Evolutionary conservation across 1,140 invertebrate genomes (phyloP), one percentile per base, ranked within the genome.

Genomic region (Hyles vespertilio): DNA sequence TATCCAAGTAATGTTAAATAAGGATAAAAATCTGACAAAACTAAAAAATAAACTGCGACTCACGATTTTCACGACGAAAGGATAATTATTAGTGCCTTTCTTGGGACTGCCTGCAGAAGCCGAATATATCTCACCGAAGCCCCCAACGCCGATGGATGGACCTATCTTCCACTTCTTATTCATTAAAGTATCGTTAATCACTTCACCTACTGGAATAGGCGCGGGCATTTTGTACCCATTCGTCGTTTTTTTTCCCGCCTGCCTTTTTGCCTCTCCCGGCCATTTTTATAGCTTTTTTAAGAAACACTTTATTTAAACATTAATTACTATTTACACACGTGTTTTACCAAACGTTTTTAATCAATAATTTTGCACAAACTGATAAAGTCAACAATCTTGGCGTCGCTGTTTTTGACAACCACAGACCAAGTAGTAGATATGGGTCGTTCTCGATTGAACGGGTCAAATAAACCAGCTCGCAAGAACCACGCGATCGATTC

Each of bases 101-200:
- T 90, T 91, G 1, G 84, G 86, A 8, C 81, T 87, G 53, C 91
- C 89, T 0, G 86, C 78, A 44, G 86, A 81, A 78, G 95, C 95
- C 32, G 93, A 91, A 81, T 98, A 98, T 73, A 98, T 97, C 84
- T 97, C 95, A 2, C 97, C 97, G 89, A 98, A 98, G 43, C 97
- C 97, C n/a, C 97, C 97, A 59, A 94, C 90, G 1, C 97, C 97
- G 56, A 98, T 95, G 0, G 96, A 96, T 32, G 92, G 90, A 1
- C 96, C 96, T 51, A 98, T 91, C 62, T 92, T 92, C 97, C 97
- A 98, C 78, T 93, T 89, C 61, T 93, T 93, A 69, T 95, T 95
- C 3, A 81, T 75, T 8, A 89, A 81, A 7, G 93, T 77, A 87
- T 98, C 96, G 44, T 90, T 92, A 32, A 98, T 82, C 59, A 97